Base-by-base conservation (phyloP, 30 jellyfish, hydroid and myxozoan genomes). In the Hydra vulgaris region DNA sequence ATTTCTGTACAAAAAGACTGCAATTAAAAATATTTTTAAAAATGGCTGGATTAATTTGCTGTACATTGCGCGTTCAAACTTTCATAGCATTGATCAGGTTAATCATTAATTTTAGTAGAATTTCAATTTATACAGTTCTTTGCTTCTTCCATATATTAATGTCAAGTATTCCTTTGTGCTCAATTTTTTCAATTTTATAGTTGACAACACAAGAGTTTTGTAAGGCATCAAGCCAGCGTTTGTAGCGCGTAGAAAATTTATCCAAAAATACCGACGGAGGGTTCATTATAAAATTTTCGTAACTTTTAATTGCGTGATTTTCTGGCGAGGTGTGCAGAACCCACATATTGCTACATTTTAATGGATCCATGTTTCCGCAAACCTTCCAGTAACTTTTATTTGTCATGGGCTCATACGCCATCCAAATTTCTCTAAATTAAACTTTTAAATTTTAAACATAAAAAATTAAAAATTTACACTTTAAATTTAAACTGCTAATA, bases 331-430 rank as follows among this genome's bases (percentile, higher is more conserved):
- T 66, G n/a, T 23, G n/a, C 54, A 78, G 22, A 5, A 69, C 68
- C 81, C 81, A 78, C 68, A 78, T 17, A 78, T 78, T 78, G 68
- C 85, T 78, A 53, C 85, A 78, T 0, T 27, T 78, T 18, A 78
- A 54, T 69, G 85, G 85, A 69, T 78, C 85, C 74, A 0, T 55
- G 26, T 78, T 27, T n/a, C 68, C 67, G 40, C 85, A 78, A 24
- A 78, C 77, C 21, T 78, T 55, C 85, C 85, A 78, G 55, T 78
- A 78, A 53, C 27, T 25, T 23, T 18, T 78, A 24, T 23, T 78
- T 7, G 27, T 61, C 54, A 21, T 53, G 18, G 71, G 56, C n/a
- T 23, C 27, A 23, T 78, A 24, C 16, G 85, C 24, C 80, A 78
- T 78, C 85, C 85, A 78, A 25, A 78, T 66, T 61, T 78, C 85